phyloP scores from a whole-genome alignment of 2,113 vertebrate genomes.

The Pluvianellus socialis region DNA sequence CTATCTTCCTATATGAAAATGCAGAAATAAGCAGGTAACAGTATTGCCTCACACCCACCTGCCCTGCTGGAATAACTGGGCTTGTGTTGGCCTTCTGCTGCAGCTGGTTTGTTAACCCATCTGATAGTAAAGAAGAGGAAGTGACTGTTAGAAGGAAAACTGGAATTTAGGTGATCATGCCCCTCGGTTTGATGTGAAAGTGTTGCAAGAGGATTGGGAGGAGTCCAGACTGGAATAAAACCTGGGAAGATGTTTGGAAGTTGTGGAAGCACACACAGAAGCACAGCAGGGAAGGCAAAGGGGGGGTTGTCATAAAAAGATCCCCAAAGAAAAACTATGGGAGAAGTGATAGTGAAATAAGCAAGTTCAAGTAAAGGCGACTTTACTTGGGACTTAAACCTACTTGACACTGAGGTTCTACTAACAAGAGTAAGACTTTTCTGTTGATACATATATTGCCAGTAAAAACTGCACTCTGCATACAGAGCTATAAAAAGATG shows the following conservation, averaged over 20 bases:
- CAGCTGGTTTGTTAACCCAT: neutral
- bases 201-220: neutral
- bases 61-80: slow-evolving; percentile 34
- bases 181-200: neutral
- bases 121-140: neutral
- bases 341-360: neutral
- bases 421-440: neutral
- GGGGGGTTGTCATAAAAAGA: rapidly evolving
- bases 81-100: neutral
- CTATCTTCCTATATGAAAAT: slow-evolving; percentile 20
- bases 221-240: neutral
- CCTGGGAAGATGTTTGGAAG: neutral
- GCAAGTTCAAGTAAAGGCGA: neutral
- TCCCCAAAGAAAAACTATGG: neutral
- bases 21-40: neutral
- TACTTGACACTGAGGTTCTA: neutral
- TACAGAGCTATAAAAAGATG: neutral
- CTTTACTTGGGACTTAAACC: neutral
- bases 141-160: neutral
- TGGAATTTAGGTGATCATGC: neutral
- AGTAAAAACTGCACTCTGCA: neutral
- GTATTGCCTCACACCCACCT: slow-evolving; percentile 1
- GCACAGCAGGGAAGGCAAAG: neutral
- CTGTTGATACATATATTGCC: neutral
- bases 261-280: neutral